A percentile compares a stretch with the other conserved stretches of the same genome.
phyloP scores from a whole-genome alignment of 2,113 vertebrate genomes.

The Aspidoscelis tigris region DNA sequence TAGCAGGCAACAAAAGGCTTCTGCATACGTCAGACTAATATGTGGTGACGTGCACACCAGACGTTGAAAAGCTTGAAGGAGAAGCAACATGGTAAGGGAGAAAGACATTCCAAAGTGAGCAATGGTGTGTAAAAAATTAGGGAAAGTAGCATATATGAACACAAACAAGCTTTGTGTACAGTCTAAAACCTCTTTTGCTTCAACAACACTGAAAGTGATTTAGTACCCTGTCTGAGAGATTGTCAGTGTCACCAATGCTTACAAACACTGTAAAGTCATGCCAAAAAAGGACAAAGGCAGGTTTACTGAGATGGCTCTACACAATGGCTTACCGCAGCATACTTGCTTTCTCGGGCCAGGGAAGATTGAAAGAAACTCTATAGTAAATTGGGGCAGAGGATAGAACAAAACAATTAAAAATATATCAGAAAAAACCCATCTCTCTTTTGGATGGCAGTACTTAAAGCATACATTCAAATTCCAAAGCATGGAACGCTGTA shows the following conservation, averaged over 20 bases:
- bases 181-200: constrained; percentile 39
- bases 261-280: constrained; percentile 69
- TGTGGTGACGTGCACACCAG: background rate
- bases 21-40: no score
- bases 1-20: background rate
- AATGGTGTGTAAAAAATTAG: constrained; percentile 50
- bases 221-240: constrained; percentile 33
- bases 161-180: constrained; percentile 43
- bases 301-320: constrained; percentile 67
- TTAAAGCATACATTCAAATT: constrained; percentile 37
- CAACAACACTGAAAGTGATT: constrained; percentile 49
- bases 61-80: background rate
- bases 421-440: constrained; percentile 37
- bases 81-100: background rate
- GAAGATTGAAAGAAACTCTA: constrained; percentile 99
- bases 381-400: constrained; percentile 84
- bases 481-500: constrained; percentile 17
- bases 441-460: background rate
- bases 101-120: constrained; percentile 27
- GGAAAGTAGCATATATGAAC: constrained; percentile 46
- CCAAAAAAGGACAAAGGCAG: constrained; percentile 62
- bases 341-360: constrained; percentile 96
- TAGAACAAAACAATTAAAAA: constrained; percentile 78
- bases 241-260: constrained; percentile 74
- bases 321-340: constrained; percentile 93